phyloP scores from a whole-genome alignment of 2,113 vertebrate genomes.

The Heterochromis multidens region DNA sequence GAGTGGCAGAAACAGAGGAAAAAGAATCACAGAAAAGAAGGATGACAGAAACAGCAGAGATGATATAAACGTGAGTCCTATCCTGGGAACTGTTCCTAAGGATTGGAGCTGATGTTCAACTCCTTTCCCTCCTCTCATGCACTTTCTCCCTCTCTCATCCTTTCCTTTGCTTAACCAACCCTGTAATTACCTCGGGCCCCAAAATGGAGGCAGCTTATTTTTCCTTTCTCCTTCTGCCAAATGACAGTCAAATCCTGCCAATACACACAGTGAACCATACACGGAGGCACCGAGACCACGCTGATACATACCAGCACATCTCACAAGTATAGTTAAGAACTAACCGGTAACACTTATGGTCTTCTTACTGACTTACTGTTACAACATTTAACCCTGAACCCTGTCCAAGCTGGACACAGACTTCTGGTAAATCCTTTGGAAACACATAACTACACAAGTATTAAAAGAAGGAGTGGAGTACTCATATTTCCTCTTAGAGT shows the following conservation, averaged over 20 bases:
- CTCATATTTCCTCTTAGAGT: neutral
- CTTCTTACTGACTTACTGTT: slow-evolving; percentile 33
- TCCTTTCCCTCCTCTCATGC: slow-evolving; percentile 38
- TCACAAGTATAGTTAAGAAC: neutral
- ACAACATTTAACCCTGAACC: neutral
- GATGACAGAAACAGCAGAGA: neutral
- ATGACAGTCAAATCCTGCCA: slow-evolving; percentile 55
- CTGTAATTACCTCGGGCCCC: slow-evolving; percentile 70
- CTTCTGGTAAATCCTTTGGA: slow-evolving; percentile 39
- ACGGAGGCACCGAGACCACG: slow-evolving; percentile 17
- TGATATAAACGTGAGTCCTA: neutral
- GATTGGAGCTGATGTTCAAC: slow-evolving; percentile 27
- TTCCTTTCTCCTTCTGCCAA: slow-evolving; percentile 67
- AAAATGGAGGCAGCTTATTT: slow-evolving; percentile 66
- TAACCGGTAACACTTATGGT: neutral
- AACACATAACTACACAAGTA: neutral
- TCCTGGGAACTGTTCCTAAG: slow-evolving; percentile 43
- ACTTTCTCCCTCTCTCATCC: slow-evolving; percentile 56
- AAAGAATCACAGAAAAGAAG: neutral
- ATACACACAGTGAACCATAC: slow-evolving; percentile 57
- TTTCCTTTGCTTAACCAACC: slow-evolving; percentile 63
- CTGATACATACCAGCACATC: slow-evolving; percentile 14
- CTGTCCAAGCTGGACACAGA: slow-evolving; percentile 15
- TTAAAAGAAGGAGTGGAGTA: neutral
- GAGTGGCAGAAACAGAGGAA: neutral